phyloP scores from a whole-genome alignment of 2,888 invertebrate genomes.

The Odontothrips loti region DNA sequence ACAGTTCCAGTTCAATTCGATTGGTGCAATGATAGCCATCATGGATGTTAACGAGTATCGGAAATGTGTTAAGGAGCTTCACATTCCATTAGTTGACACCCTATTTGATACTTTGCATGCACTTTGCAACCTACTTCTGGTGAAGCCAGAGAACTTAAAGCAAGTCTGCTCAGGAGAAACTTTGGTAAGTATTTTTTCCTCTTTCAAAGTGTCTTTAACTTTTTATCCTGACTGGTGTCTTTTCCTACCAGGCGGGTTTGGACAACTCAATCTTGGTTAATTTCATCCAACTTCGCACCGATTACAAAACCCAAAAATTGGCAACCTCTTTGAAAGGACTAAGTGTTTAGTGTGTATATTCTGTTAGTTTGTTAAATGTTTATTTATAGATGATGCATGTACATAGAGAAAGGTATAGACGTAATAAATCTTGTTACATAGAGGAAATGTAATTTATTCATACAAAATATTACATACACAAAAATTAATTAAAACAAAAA shows the following conservation, averaged over 20 bases:
- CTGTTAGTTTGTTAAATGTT: neutral
- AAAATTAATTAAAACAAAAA: no score
- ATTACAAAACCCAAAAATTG: constrained; percentile 85
- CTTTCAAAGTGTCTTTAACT: neutral
- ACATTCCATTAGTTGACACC: constrained; percentile 72
- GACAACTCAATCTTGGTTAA: constrained; percentile 85
- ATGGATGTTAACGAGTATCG: constrained; percentile 98
- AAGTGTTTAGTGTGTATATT: constrained; percentile 39
- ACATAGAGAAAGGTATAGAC: neutral
- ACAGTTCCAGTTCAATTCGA: constrained; percentile 90
- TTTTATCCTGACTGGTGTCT: neutral
- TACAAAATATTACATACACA: no score
- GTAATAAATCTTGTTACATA: neutral
- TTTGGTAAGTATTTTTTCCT: constrained; percentile 60
- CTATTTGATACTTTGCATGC: constrained; percentile 96
- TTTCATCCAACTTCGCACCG: constrained; percentile 90
- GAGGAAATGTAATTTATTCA: no score
- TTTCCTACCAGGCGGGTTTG: constrained; percentile 66
- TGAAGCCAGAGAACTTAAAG: constrained; percentile 92
- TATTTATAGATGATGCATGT: no score
- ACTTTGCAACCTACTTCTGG: constrained; percentile 89
- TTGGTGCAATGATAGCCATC: constrained; percentile 96
- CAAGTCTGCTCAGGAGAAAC: constrained; percentile 94
- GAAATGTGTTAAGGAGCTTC: constrained; percentile 74
- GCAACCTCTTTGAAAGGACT: constrained; percentile 53